Evolutionary conservation across 2,888 invertebrate genomes (phyloP).

Genomic region (Dexiosoma caninum): DNA sequence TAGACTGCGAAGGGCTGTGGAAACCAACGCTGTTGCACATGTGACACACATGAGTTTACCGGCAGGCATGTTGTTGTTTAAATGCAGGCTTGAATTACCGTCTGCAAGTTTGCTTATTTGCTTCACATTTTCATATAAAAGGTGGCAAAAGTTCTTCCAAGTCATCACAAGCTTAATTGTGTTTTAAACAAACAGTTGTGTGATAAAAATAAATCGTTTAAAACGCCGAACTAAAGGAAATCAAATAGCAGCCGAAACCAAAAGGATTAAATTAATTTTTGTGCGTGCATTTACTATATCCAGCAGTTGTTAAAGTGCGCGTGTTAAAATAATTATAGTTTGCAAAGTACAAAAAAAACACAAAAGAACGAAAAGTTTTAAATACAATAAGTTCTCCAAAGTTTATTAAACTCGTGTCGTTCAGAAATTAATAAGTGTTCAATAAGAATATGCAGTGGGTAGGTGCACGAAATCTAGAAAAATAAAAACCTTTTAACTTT

Average conservation of each 20-base stretch:
- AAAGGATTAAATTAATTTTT: slow-evolving; percentile 39
- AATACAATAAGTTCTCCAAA: slow-evolving; percentile 17
- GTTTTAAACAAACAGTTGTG: slow-evolving; percentile 62
- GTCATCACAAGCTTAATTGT: slow-evolving; percentile 65
- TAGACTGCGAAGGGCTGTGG: slow-evolving; percentile 40
- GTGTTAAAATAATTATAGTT: slow-evolving; percentile 32
- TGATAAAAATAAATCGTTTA: slow-evolving; percentile 51
- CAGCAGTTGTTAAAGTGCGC: not conserved
- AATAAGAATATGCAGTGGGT: slow-evolving; percentile 59
- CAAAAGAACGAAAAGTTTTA: not conserved
- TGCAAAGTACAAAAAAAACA: not conserved
- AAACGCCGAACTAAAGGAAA: slow-evolving; percentile 5
- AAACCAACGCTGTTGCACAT: not conserved
- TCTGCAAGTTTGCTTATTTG: slow-evolving; percentile 1
- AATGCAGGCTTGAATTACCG: slow-evolving; percentile 30
- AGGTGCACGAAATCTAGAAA: slow-evolving; percentile 22
- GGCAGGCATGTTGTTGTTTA: not conserved
- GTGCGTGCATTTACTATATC: not conserved
- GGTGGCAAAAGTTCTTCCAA: slow-evolving; percentile 50
- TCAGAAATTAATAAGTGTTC: slow-evolving; percentile 48
- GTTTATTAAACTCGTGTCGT: slow-evolving; percentile 31
- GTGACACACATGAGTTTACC: not conserved
- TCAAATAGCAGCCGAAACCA: not conserved
- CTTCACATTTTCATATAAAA: slow-evolving; percentile 44
- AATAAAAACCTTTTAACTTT: not conserved